Evolutionary conservation across 2,888 invertebrate genomes (phyloP), one percentile per base, ranked within the genome.

Genomic region (Mongoloraphidia duomilia): DNA sequence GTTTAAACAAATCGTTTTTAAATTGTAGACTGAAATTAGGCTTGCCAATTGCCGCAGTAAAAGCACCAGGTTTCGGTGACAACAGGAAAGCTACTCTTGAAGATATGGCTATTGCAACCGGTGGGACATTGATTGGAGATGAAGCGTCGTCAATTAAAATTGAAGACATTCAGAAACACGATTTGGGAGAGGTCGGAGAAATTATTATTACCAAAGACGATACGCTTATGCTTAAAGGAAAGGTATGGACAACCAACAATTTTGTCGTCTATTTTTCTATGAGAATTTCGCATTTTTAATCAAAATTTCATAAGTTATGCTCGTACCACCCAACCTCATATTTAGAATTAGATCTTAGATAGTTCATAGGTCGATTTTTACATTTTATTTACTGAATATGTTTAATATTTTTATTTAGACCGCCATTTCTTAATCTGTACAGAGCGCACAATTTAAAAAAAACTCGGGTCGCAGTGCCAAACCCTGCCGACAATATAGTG

Each of bases 31-130:
- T 72, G 41, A 64, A 69, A 41, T 69, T 70, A 57, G 68, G 68
- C 13, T 59, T 72, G n/a, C 70, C 72, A 63, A 67, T 71, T 36
- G 69, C 67, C 11, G 71, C 72, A 14, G 70, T 72, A 4, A 72
- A 72, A 60, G 71, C 72, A 11, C 72, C 72, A 45, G 71, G 71
- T 37, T 71, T 72, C 52, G 72, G 72, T n/a, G 71, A 72, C 54
- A 68, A 70, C 51, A 62, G 70, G 39, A 71, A 71, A 60, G 62
- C 68, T 3, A 70, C 70, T 9, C 58, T 72, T 17, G 61, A 65
- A 47, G 72, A 72, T 52, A 70, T 72, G 61, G 70, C 71, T 5
- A 64, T 69, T 45, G 62, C 71, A 6, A 70, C 70, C 34, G 70
- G 71, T 43, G 71, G 69, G 41, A 64, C 65, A 43, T 64, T 70